phyloP scores from a whole-genome alignment of 2,113 vertebrate genomes.

The Callaeas wilsoni region DNA sequence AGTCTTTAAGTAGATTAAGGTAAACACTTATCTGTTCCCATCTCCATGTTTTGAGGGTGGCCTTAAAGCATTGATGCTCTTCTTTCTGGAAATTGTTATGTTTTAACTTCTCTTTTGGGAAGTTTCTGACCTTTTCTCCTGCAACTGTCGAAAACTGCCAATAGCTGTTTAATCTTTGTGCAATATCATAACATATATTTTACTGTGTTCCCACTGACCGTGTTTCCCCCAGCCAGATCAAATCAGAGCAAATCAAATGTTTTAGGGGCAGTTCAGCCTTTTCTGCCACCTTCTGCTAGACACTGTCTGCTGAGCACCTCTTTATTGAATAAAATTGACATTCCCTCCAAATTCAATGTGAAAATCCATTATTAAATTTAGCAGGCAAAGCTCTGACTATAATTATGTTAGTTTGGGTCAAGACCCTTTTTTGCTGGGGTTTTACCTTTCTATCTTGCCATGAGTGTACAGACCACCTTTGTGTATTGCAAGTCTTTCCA shows the following conservation, averaged over 20 bases:
- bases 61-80: not conserved
- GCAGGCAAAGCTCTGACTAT: not conserved
- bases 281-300: not conserved
- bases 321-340: not conserved
- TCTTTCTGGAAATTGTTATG: not conserved
- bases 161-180: not conserved
- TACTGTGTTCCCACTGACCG: not conserved
- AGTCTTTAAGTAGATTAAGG: not conserved
- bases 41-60: not conserved
- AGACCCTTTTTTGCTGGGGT: not conserved
- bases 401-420: not conserved
- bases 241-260: not conserved
- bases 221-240: not conserved
- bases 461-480: not conserved
- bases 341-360: not conserved
- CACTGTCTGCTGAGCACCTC: not conserved
- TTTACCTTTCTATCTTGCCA: not conserved
- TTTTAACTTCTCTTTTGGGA: not conserved
- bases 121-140: not conserved
- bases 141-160: not conserved
- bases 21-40: not conserved
- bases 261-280: not conserved
- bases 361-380: not conserved
- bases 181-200: not conserved
- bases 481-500: not conserved